Base-by-base conservation (phyloP, 2,888 invertebrate genomes). In the Caenorhabditis panamensis region DNA sequence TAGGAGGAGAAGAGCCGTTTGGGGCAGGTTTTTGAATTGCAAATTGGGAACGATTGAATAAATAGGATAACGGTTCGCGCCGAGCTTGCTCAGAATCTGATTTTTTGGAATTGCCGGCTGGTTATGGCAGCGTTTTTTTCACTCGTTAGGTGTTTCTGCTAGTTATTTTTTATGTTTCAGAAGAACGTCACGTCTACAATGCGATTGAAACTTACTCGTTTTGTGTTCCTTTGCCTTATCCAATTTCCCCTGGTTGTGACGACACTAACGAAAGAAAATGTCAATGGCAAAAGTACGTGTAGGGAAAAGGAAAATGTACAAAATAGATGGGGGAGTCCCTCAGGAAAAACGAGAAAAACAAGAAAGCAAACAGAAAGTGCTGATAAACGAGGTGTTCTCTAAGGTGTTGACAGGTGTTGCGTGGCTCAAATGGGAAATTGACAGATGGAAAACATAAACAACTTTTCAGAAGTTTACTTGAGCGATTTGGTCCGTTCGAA, bases 21-120 rank as follows among this genome's bases (percentile, higher is more conserved):
- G 59, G 47, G 24, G 24, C 63, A 64, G 56, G 66, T 53, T 66
- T 75, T 75, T 75, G 75, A 75, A 75, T 75, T 75, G 75, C 66
- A 75, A 75, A 75, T 75, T 51, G 49, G 22, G 47, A 20, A 37
- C 6, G 49, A 75, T 66, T 66, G 75, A 61, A 75, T 75, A 75
- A 75, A 75, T 66, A 75, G 75, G 66, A 61, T 53, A 61, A 66
- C 75, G 36, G 28, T 66, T 6, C 5, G 31, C 9, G 31, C 31
- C 26, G 53, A 20, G 64, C 44, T 54, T 53, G 24, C 47, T 16
- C 56, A 36, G 44, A 66, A 36, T 26, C 11, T 44, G 53, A 47
- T 69, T 61, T 3, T 47, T 41, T 13, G 13, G 47, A 47, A 28
- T 49, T 47, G 13, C 26, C 31, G n/a, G 26, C 31, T 59, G 26